Conservation (phyloP, 2,888 invertebrate species). For the Coenonympha glycerion region DNA sequence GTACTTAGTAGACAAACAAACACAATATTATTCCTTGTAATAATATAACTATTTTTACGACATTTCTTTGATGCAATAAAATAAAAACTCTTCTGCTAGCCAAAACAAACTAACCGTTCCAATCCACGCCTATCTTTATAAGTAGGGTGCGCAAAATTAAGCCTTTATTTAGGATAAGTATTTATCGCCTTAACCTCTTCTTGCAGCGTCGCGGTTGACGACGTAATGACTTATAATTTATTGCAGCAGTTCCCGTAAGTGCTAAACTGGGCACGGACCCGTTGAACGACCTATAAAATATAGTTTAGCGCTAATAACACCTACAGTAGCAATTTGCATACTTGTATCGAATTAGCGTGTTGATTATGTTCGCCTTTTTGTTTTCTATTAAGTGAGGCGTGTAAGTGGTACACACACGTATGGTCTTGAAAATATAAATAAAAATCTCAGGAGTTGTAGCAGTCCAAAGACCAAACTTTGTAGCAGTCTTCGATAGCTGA, state of each 20-base stretch:
- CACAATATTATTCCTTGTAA: too few relatives aligned
- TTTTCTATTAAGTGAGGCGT: slow-evolving; percentile 3
- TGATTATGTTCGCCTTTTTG: not conserved
- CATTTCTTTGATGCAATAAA: too few relatives aligned
- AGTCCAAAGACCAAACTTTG: too few relatives aligned
- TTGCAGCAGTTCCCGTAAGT: slow-evolving; percentile 11
- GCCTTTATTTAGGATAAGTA: slow-evolving; percentile 18
- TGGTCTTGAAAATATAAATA: too few relatives aligned
- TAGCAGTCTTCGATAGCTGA: too few relatives aligned
- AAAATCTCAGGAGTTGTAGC: too few relatives aligned
- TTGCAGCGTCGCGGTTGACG: not conserved
- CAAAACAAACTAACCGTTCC: too few relatives aligned
- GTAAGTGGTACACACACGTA: too few relatives aligned
- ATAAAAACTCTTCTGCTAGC: too few relatives aligned
- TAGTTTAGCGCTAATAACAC: slow-evolving; percentile 9
- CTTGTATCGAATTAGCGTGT: not conserved
- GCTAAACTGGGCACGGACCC: slow-evolving; percentile 1
- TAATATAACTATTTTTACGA: too few relatives aligned
- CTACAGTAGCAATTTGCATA: slow-evolving; percentile 7
- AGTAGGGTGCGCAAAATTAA: slow-evolving; percentile 28
- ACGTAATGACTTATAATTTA: slow-evolving; percentile 11
- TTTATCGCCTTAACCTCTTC: not conserved
- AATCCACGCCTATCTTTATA: slow-evolving; percentile 5
- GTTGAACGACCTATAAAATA: slow-evolving; percentile 13
- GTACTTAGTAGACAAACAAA: too few relatives aligned